phyloP scores from a whole-genome alignment of 1,140 invertebrate genomes.

The Penaeus indicus region DNA sequence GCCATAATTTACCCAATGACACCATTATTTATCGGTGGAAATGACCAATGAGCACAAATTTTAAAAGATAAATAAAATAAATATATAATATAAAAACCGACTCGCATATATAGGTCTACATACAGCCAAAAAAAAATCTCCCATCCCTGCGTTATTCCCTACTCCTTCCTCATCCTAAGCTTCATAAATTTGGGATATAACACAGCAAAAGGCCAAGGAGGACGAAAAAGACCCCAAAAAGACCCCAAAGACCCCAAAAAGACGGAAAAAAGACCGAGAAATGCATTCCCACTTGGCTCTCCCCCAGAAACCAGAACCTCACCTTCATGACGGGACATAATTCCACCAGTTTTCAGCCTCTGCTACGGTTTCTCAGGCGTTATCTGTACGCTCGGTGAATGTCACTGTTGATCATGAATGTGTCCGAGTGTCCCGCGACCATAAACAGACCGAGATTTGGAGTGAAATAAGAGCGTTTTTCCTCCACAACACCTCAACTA shows the following conservation, averaged over 20 bases:
- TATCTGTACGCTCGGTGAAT: conserved; percentile 61
- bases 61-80: too few relatives aligned
- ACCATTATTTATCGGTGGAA: too few relatives aligned
- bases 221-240: background rate
- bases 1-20: too few relatives aligned
- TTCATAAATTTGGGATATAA: too few relatives aligned
- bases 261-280: conserved; percentile 8
- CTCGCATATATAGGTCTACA: too few relatives aligned
- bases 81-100: too few relatives aligned
- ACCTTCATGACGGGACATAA: conserved; percentile 63
- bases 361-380: conserved; percentile 51
- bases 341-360: conserved; percentile 35
- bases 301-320: conserved; percentile 21
- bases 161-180: too few relatives aligned
- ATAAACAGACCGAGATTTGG: conserved; percentile 56
- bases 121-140: too few relatives aligned
- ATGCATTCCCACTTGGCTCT: conserved; percentile 35
- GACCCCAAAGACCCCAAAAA: conserved; percentile 36
- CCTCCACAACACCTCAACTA: conserved; percentile 59
- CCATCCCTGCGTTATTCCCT: too few relatives aligned
- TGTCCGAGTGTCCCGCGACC: conserved; percentile 54
- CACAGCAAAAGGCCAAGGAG: too few relatives aligned
- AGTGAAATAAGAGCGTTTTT: conserved; percentile 49
- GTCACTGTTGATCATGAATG: conserved; percentile 57
- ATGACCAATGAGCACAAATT: too few relatives aligned